phyloP scores from a whole-genome alignment of 2,888 invertebrate species.

The Xanthia togata region DNA sequence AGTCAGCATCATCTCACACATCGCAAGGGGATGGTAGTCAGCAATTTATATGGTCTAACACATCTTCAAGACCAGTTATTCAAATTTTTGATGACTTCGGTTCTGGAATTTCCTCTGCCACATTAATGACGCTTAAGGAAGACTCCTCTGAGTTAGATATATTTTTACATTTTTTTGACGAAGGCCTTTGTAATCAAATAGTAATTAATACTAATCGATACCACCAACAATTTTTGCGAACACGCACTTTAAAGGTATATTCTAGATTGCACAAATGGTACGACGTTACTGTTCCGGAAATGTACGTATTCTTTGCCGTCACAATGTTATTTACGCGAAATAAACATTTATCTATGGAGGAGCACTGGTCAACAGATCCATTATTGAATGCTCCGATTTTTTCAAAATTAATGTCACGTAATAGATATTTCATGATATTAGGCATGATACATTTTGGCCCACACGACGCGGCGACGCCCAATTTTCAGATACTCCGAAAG shows the following conservation, averaged over 20 bases:
- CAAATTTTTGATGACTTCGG: slow-evolving; percentile 6
- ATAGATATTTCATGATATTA: slow-evolving; percentile 7
- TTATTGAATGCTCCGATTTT: slow-evolving; percentile 29
- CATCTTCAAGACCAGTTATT: slow-evolving; percentile 7
- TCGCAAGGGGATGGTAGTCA: slow-evolving; percentile 9
- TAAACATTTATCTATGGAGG: slow-evolving; percentile 16
- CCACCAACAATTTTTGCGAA: slow-evolving; percentile 8
- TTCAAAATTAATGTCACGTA: not conserved
- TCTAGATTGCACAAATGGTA: slow-evolving; percentile 7
- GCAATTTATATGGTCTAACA: slow-evolving; percentile 1
- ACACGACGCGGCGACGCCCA: not conserved
- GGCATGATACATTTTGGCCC: slow-evolving; percentile 2
- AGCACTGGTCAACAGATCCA: slow-evolving; percentile 58
- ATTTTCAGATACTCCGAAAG: not conserved
- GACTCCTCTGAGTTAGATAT: slow-evolving; percentile 9
- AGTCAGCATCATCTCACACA: slow-evolving; percentile 5
- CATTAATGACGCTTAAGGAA: slow-evolving; percentile 7
- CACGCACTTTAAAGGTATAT: slow-evolving; percentile 13
- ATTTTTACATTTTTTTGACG: slow-evolving; percentile 6
- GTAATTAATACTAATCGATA: slow-evolving; percentile 8
- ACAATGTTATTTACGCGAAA: slow-evolving; percentile 18
- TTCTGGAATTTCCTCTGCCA: slow-evolving; percentile 7
- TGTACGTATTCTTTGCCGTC: slow-evolving; percentile 14
- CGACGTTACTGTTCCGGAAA: slow-evolving; percentile 3
- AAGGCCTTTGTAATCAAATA: not conserved